Conservation (phyloP, 2,113 vertebrate genomes). For the Orientallactaga bullata region DNA sequence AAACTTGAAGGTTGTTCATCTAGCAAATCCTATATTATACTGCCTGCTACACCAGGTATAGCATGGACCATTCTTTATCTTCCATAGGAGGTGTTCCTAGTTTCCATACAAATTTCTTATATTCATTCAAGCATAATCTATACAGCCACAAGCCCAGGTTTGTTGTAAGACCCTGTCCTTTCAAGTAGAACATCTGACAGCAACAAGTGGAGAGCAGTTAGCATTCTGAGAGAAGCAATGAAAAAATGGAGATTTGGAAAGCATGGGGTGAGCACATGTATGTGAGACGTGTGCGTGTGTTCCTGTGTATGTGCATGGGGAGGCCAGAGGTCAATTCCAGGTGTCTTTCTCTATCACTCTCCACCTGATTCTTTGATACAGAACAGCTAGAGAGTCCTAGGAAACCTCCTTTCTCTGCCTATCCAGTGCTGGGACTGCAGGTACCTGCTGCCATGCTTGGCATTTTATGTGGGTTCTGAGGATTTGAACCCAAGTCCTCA, state of each 20-base stretch:
- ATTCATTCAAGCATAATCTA: neutral
- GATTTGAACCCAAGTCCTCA: too few relatives aligned
- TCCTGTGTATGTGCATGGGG: too few relatives aligned
- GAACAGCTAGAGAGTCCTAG: too few relatives aligned
- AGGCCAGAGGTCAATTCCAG: too few relatives aligned
- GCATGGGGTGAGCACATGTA: too few relatives aligned
- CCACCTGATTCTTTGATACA: too few relatives aligned
- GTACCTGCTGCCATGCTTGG: too few relatives aligned
- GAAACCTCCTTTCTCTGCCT: too few relatives aligned
- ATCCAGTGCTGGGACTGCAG: too few relatives aligned
- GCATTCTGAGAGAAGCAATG: neutral
- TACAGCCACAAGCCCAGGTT: neutral
- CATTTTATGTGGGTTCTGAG: too few relatives aligned
- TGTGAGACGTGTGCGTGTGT: too few relatives aligned
- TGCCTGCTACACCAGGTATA: neutral
- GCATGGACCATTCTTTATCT: neutral
- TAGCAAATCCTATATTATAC: neutral
- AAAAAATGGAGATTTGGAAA: slow-evolving; percentile 25
- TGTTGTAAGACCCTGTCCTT: neutral
- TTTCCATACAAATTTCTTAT: neutral
- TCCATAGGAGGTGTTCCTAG: neutral
- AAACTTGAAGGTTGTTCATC: slow-evolving; percentile 7
- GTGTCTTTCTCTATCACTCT: too few relatives aligned
- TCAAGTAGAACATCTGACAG: neutral
- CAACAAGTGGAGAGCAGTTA: neutral